phyloP scores from a whole-genome alignment of 2,888 invertebrate genomes.

The Erebia epiphron region DNA sequence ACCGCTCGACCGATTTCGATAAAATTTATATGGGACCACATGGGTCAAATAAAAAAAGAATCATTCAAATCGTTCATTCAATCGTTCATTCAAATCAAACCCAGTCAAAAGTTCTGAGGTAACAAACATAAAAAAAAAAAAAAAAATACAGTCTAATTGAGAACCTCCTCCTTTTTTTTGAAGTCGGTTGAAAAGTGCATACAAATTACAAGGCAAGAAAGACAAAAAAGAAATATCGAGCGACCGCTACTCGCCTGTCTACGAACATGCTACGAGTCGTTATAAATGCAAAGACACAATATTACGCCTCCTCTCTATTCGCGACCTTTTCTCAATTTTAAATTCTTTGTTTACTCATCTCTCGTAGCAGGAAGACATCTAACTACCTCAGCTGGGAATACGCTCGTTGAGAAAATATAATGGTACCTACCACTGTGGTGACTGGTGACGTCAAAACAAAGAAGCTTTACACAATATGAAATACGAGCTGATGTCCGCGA shows the following conservation, averaged over 20 bases:
- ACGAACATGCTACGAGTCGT: constrained; percentile 9
- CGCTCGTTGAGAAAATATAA: constrained; percentile 18
- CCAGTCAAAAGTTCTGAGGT: too few relatives aligned
- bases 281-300: constrained; percentile 22
- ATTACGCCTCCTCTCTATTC: constrained; percentile 20
- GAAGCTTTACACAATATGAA: neutral
- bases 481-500: too few relatives aligned
- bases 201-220: neutral
- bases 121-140: too few relatives aligned
- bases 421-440: neutral
- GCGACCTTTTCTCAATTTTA: constrained; percentile 27
- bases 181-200: too few relatives aligned
- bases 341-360: constrained; percentile 30
- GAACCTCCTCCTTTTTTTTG: too few relatives aligned
- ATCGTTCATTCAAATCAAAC: too few relatives aligned
- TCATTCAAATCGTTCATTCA: too few relatives aligned
- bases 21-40: too few relatives aligned
- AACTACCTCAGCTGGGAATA: constrained; percentile 32
- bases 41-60: too few relatives aligned
- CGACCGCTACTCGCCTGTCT: neutral
- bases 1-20: too few relatives aligned
- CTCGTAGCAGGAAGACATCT: constrained; percentile 28
- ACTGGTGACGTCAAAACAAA: constrained; percentile 1
- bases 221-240: neutral
- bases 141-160: too few relatives aligned